A percentile compares a stretch with the other conserved stretches of the same genome.
phyloP scores from a whole-genome alignment of 2,113 vertebrate species.

The Centropristis striata region DNA sequence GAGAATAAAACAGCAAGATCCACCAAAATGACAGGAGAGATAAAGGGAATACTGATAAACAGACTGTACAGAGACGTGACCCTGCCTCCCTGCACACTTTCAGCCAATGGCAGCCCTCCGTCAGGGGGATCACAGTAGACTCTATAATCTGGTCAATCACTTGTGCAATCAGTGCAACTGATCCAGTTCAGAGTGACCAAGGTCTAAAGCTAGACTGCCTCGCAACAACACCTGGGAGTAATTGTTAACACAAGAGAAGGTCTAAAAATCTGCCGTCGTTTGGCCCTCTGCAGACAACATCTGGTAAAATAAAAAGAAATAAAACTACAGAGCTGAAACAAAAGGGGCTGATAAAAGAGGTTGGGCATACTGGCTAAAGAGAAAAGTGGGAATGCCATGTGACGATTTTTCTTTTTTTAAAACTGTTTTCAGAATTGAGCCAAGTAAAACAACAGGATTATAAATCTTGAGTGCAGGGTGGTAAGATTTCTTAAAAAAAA shows the following conservation, averaged over 20 bases:
- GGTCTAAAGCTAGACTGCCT: slow-evolving; percentile 73
- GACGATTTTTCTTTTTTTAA: neutral
- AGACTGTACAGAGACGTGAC: slow-evolving; percentile 91
- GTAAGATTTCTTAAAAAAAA: neutral
- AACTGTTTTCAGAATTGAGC: slow-evolving; percentile 18
- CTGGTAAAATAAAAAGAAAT: slow-evolving; percentile 27
- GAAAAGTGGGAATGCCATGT: slow-evolving; percentile 2
- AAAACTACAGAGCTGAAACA: slow-evolving; percentile 30
- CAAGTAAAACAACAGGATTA: slow-evolving; percentile 10
- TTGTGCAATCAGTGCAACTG: slow-evolving; percentile 82
- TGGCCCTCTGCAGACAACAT: slow-evolving; percentile 54
- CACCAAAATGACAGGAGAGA: slow-evolving; percentile 76
- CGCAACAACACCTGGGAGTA: slow-evolving; percentile 43
- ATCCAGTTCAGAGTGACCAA: slow-evolving; percentile 77
- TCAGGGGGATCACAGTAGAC: slow-evolving; percentile 73
- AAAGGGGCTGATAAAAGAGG: slow-evolving; percentile 26
- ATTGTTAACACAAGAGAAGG: slow-evolving; percentile 64
- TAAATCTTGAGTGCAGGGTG: slow-evolving; percentile 17
- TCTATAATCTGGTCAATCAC: slow-evolving; percentile 74
- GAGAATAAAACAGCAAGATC: slow-evolving; percentile 77
- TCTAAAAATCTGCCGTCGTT: slow-evolving; percentile 44
- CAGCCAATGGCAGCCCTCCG: slow-evolving; percentile 65
- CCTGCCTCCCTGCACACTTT: slow-evolving; percentile 57
- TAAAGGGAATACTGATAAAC: slow-evolving; percentile 94
- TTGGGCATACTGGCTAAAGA: slow-evolving; percentile 19